Percentiles rank a stretch among this genome's conserved stretches.
Evolutionary conservation across 2,888 invertebrate species (phyloP).

Genomic region (Meloe dianella): DNA sequence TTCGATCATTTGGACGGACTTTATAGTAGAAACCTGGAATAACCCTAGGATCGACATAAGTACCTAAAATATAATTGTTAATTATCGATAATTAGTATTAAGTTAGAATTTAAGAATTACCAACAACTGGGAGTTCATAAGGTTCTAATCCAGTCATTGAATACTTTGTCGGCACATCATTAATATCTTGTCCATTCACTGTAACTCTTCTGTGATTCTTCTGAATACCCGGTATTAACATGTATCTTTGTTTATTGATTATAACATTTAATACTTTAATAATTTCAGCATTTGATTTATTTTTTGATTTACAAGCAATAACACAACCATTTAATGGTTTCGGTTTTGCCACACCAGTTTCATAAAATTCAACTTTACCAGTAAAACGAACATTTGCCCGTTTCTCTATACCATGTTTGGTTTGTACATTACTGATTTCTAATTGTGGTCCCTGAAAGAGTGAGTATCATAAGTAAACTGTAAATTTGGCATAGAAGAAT

Average conservation of each 20-base stretch:
- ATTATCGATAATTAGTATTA: background rate
- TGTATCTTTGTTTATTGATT: constrained; percentile 63
- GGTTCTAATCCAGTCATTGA: constrained; percentile 69
- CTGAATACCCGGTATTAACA: constrained; percentile 70
- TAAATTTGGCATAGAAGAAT: constrained; percentile 13
- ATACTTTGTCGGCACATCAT: constrained; percentile 72
- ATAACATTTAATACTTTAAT: constrained; percentile 66
- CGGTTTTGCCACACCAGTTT: constrained; percentile 67
- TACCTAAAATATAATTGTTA: constrained; percentile 56
- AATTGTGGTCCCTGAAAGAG: constrained; percentile 62
- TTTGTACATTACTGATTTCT: constrained; percentile 58
- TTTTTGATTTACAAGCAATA: constrained; percentile 61
- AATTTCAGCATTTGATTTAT: constrained; percentile 62
- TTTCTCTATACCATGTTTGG: constrained; percentile 64
- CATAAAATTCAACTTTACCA: constrained; percentile 74
- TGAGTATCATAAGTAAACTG: constrained; percentile 52
- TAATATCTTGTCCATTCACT: constrained; percentile 67
- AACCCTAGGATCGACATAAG: constrained; percentile 74
- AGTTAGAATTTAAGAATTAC: constrained; percentile 58
- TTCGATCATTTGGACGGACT: constrained; percentile 71
- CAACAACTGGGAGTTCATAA: constrained; percentile 74
- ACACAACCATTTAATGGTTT: constrained; percentile 67
- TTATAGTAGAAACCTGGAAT: constrained; percentile 76
- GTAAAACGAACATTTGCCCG: constrained; percentile 67
- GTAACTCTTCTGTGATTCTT: constrained; percentile 68